phyloP scores from a whole-genome alignment of 2,113 vertebrate species.

The Hippocampus zosterae region DNA sequence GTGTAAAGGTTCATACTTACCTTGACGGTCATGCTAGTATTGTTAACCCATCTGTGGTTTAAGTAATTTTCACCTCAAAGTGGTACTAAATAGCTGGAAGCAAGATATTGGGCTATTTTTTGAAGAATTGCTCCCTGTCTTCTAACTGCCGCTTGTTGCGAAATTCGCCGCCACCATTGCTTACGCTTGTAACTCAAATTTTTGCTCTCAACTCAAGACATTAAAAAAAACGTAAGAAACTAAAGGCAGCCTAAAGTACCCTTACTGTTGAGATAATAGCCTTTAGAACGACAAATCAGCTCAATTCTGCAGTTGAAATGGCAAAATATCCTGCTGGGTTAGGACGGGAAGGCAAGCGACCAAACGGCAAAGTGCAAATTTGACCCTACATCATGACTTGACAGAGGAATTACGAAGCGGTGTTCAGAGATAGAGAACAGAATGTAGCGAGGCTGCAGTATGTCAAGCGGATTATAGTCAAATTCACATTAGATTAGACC shows the following conservation, averaged over 20 bases:
- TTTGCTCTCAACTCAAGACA: too few species aligned
- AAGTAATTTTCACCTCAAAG: too few species aligned
- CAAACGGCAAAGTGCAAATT: slow-evolving; percentile 27
- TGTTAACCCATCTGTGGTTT: too few species aligned
- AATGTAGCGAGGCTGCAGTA: slow-evolving; percentile 33
- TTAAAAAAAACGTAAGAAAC: background rate
- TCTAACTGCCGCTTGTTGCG: too few species aligned
- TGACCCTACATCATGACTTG: slow-evolving; percentile 35
- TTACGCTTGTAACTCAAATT: too few species aligned
- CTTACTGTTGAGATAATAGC: background rate
- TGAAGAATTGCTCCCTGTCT: too few species aligned
- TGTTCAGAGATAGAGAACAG: slow-evolving; percentile 23
- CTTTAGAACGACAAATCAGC: background rate
- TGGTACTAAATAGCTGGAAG: too few species aligned
- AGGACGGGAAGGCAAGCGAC: background rate
- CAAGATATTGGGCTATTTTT: too few species aligned
- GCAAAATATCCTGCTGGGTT: background rate
- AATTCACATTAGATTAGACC: slow-evolving; percentile 46
- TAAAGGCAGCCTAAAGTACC: background rate
- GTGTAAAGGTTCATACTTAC: too few species aligned
- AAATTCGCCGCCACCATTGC: too few species aligned
- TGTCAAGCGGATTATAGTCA: slow-evolving; percentile 43
- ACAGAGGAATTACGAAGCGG: slow-evolving; percentile 35
- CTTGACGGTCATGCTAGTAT: too few species aligned
- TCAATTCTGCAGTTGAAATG: background rate